Evolutionary conservation across 2,797 vertebrate genomes (phyloP), one percentile per base, ranked within the genome.

Genomic region (Chromobotia macracanthus): DNA sequence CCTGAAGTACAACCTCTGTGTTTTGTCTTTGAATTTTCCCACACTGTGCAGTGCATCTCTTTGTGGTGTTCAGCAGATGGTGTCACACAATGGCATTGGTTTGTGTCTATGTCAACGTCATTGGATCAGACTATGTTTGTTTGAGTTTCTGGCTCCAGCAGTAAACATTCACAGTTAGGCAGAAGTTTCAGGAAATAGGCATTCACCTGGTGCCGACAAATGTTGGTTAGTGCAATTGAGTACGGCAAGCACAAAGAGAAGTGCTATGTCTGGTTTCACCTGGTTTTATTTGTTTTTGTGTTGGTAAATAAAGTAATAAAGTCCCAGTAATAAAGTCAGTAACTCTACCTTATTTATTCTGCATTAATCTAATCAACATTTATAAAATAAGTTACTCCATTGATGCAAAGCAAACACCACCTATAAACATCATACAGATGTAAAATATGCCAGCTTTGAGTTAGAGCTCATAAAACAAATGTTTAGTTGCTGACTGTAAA

Each of bases 1-100:
- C 65, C 61, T 28, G 2, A 77, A 48, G 25, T 31, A 50, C 61
- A 53, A 53, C 51, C 46, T 51, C 48, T 19, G 11, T 23, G 61
- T 50, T 65, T 53, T 75, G 73, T 66, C 28, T 65, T 23, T 13
- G 16, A 31, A 35, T 50, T 74, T 44, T 50, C 72, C 58, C 60
- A 51, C 48, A 55, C 15, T 55, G 16, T 65, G 19, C 31, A 55
- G 50, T 9, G 35, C 28, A 35, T 28, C 28, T 75, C 19, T 75
- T 56, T 66, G 66, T 66, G 53, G 65, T 50, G 53, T 19, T 50
- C 25, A 31, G 75, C 75, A 69, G 75, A 77, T 77, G 75, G 53
- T 60, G 65, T 46, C 64, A 35, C 53, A 60, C 38, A 77, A 70
- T 41, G 66, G n/a, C 23, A 6, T 15, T 60, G 51, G 3, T 21